A percentile compares a stretch with the other conserved stretches of the same genome.
Evolutionary conservation across 2,113 vertebrate species (phyloP).

Genomic region (Crocuta crocuta): DNA sequence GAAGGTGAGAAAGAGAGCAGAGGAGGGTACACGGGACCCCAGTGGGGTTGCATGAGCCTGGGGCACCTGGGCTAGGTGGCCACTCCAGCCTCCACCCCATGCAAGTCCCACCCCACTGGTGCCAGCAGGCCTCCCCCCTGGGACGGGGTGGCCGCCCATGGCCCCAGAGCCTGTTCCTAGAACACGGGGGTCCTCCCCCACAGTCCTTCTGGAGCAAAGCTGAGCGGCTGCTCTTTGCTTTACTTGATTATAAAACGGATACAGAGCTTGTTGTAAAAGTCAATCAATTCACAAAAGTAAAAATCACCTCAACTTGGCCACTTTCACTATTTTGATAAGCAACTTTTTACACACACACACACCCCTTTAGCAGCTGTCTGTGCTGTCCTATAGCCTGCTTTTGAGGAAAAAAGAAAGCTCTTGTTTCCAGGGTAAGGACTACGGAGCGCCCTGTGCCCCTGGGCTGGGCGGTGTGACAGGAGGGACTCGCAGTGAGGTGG

Average conservation of each 20-base stretch:
- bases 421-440: not conserved
- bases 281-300: not conserved
- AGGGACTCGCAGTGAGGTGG: not conserved
- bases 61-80: not conserved
- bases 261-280: not conserved
- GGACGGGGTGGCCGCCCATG: fast-evolving
- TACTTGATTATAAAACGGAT: not conserved
- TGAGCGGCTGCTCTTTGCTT: not conserved
- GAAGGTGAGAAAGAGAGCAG: not conserved
- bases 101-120: not conserved
- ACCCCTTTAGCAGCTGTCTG: not conserved
- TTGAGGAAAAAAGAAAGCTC: not conserved
- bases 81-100: not conserved
- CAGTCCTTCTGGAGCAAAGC: not conserved
- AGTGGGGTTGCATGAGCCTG: no score
- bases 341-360: not conserved
- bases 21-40: not conserved
- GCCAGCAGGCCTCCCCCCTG: not conserved
- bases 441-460: fast-evolving
- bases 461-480: fast-evolving
- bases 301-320: not conserved
- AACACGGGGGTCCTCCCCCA: not conserved
- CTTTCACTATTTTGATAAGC: not conserved
- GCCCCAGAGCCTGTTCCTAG: not conserved
- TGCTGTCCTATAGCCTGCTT: not conserved